Conservation (phyloP, 2,113 vertebrate species). For the Crocuta crocuta region DNA sequence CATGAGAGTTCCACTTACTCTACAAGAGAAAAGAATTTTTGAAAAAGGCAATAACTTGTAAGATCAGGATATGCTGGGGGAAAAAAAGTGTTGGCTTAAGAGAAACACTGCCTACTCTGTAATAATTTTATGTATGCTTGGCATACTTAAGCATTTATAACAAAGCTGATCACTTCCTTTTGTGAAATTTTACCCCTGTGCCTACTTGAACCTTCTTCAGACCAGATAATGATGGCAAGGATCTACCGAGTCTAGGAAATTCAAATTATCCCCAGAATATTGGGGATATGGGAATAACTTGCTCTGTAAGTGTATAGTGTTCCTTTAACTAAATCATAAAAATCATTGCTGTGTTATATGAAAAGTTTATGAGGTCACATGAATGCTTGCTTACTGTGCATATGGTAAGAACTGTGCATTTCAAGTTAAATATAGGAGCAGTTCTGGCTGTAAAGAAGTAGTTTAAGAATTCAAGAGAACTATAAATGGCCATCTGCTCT, state of each 20-base stretch:
- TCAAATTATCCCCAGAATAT: conserved; percentile 72
- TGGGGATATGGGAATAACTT: conserved; percentile 73
- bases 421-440: conserved; percentile 85
- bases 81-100: background rate
- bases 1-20: background rate
- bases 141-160: conserved; percentile 55
- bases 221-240: conserved; percentile 52
- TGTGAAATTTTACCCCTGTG: conserved; percentile 68
- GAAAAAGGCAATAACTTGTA: background rate
- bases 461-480: conserved; percentile 86
- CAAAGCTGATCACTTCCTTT: conserved; percentile 53
- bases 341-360: conserved; percentile 80
- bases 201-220: conserved; percentile 67
- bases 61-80: background rate
- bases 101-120: background rate
- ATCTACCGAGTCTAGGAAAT: conserved; percentile 74
- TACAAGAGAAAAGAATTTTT: background rate
- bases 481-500: conserved; percentile 87
- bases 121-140: conserved; percentile 34
- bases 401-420: conserved; percentile 85
- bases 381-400: conserved; percentile 83
- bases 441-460: conserved; percentile 81
- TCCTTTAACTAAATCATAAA: conserved; percentile 82
- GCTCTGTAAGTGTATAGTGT: conserved; percentile 64
- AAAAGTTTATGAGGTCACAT: conserved; percentile 84